Base-by-base conservation (phyloP, 2,797 vertebrate species). In the Amblyopsis hoosieri region DNA sequence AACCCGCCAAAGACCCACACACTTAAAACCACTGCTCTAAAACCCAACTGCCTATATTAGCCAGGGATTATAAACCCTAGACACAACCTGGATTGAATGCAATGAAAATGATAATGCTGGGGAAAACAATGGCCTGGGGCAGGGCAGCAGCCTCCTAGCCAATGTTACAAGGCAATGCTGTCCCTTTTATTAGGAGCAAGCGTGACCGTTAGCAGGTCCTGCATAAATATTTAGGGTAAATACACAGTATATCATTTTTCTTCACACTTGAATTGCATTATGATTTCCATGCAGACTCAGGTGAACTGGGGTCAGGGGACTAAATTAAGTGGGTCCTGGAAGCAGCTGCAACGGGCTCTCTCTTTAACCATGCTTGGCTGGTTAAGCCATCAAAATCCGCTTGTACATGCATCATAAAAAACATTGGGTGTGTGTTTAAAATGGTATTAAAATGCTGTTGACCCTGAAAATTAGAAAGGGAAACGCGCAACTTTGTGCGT, bases 291-390 rank as follows among this genome's bases (percentile, higher is more conserved):
- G 95, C 94, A 93, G 95, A 90, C 93, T 95, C 95, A 97, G 96
- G 96, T 98, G 96, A 98, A 93, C 87, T 76, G 89, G 93, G 97
- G 97, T 99, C 97, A 99, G 93, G 87, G 90, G 94, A 95, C 93
- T 95, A 95, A 95, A 98, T 99, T 97, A 98, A 95, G 94, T 91
- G 93, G 92, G 93, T 92, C 91, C 89, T 93, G 95, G 96, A 94
- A 95, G 95, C 97, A 97, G 96, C 96, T 98, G 97, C 94, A 93
- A 76, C 91, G 93, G 90, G 91, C 93, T 87, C 88, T 93, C 93
- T 95, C 94, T 98, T 98, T 98, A 98, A 96, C 95, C 96, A 97
- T 95, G 97, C 95, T 97, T 97, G 95, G 94, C 88, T 96, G 97
- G 93, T 95, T 96, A 95, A 95, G 93, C 96, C 95, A 98, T 98